Percentiles rank a stretch among this genome's conserved stretches.
These are phyloP conservation scores for Lagorchestes hirsutus DNA, from an alignment of 2,797 vertebrate species.

Conservation along the genomic window DNA sequence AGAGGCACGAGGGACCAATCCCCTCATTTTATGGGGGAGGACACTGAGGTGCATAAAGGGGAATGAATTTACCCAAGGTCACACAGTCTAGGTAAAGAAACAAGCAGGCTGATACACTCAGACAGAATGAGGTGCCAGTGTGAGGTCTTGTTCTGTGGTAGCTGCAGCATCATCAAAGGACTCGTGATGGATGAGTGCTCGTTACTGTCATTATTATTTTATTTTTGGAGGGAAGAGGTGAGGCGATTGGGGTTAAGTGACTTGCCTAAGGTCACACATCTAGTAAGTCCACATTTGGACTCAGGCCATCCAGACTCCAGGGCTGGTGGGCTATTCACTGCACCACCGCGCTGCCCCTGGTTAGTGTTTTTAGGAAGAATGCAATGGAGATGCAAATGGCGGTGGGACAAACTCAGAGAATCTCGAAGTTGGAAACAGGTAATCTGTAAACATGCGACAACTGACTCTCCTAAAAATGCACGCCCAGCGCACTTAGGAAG, in stretches of 20 bases:
- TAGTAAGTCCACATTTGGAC: too few relatives aligned
- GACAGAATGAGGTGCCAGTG: fast-evolving
- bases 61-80: neutral
- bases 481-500: neutral
- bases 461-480: neutral
- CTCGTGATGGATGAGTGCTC: neutral
- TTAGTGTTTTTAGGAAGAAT: neutral
- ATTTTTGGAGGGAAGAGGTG: too few relatives aligned
- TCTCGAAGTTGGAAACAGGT: neutral
- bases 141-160: neutral
- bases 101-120: neutral
- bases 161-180: neutral
- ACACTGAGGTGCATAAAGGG: neutral
- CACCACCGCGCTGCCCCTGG: too few relatives aligned
- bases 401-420: neutral
- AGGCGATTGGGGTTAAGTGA: too few relatives aligned
- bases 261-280: too few relatives aligned
- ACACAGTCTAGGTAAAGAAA: neutral
- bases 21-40: neutral
- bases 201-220: too few relatives aligned
- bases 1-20: neutral
- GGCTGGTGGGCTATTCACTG: too few relatives aligned
- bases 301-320: too few relatives aligned
- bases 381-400: neutral
- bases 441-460: too few relatives aligned